phyloP scores from a whole-genome alignment of 1,140 invertebrate genomes.

The Lordiphosa mommai region DNA sequence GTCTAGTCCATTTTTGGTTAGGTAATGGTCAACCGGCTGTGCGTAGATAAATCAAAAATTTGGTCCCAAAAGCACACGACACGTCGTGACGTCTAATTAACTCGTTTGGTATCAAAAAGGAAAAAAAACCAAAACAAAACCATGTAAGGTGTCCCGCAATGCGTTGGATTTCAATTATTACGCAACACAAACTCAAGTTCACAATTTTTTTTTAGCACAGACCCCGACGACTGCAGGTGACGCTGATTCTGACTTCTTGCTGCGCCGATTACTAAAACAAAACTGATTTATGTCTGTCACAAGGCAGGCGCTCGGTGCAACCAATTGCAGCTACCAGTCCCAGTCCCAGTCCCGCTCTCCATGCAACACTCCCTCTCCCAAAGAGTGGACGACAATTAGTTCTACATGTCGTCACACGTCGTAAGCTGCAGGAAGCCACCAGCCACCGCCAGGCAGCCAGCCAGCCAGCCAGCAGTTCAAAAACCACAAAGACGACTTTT shows the following conservation, averaged over 20 bases:
- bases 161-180: slow-evolving; percentile 58
- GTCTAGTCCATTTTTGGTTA: slow-evolving; percentile 56
- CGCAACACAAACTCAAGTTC: slow-evolving; percentile 47
- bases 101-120: slow-evolving; percentile 43
- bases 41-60: slow-evolving; percentile 31
- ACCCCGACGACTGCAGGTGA: slow-evolving; percentile 7
- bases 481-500: slow-evolving; percentile 1
- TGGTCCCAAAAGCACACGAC: slow-evolving; percentile 41
- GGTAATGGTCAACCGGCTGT: slow-evolving; percentile 24
- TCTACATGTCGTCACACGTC: slow-evolving; percentile 79
- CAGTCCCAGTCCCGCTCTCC: slow-evolving; percentile 5
- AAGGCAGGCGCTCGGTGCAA: slow-evolving; percentile 60
- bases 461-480: no score
- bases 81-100: slow-evolving; percentile 52
- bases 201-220: slow-evolving; percentile 11
- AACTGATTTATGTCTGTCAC: slow-evolving; percentile 76
- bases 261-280: slow-evolving; percentile 74
- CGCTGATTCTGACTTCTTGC: slow-evolving; percentile 62
- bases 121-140: neutral
- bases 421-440: slow-evolving; percentile 77
- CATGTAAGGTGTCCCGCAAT: slow-evolving; percentile 43
- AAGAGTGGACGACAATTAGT: slow-evolving; percentile 75
- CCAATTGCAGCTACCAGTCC: slow-evolving; percentile 44
- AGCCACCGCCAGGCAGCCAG: slow-evolving; percentile 18
- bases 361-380: neutral